These are phyloP conservation scores for Cynocephalus volans DNA, from an alignment of 2,113 vertebrate species.

Conservation along the genomic window DNA sequence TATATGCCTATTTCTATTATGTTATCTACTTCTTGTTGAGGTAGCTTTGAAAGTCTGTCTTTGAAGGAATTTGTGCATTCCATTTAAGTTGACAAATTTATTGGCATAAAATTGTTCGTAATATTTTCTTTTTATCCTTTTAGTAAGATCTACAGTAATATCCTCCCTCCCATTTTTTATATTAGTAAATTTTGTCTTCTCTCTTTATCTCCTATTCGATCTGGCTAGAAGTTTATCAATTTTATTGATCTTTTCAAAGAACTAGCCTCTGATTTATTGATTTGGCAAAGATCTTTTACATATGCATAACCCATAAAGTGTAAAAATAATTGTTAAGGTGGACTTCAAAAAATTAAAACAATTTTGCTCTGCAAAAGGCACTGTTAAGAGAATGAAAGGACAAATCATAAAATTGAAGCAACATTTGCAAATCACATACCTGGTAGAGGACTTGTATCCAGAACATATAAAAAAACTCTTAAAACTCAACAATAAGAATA, in stretches of 20 bases:
- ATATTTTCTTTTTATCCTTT: not conserved
- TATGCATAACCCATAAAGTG: not conserved
- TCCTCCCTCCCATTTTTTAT: not conserved
- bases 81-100: not conserved
- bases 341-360: constrained; percentile 27
- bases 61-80: not conserved
- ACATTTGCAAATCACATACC: not conserved
- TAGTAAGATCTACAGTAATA: not conserved
- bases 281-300: not conserved
- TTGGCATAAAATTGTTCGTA: not conserved
- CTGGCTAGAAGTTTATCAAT: not conserved
- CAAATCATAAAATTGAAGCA: not conserved
- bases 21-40: not conserved
- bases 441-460: too few species aligned
- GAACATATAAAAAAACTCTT: not conserved
- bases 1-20: not conserved
- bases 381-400: not conserved
- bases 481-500: not conserved
- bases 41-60: not conserved
- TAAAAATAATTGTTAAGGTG: not conserved
- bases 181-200: not conserved
- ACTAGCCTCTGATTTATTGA: not conserved
- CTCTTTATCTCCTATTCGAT: not conserved
- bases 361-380: not conserved
- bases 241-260: not conserved